Percentiles rank a stretch among this genome's conserved stretches.
Conservation (phyloP, 2,797 vertebrate species). For the Aphelocoma californica region DNA sequence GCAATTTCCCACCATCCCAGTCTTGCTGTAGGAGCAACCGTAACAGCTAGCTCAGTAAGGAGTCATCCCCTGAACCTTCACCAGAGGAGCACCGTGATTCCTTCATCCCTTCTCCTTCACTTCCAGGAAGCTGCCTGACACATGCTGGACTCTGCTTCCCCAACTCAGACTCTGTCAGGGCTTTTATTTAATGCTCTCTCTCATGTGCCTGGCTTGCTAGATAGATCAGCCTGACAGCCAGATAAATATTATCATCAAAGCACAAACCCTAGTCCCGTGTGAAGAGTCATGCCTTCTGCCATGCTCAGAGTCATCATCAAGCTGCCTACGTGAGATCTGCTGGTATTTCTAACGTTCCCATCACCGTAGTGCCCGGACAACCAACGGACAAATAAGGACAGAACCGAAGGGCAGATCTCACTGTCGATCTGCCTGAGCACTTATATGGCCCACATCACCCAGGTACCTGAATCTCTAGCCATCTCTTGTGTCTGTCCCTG, state of each 20-base stretch:
- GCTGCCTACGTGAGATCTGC: constrained; percentile 54
- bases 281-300: constrained; percentile 40
- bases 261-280: neutral
- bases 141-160: neutral
- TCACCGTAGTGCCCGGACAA: neutral
- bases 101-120: neutral
- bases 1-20: neutral
- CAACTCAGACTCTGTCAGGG: neutral
- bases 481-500: neutral
- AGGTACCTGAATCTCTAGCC: neutral
- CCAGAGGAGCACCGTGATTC: neutral
- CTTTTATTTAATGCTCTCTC: constrained; percentile 31
- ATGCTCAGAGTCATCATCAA: neutral
- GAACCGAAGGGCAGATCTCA: constrained; percentile 21
- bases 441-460: neutral
- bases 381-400: constrained; percentile 64
- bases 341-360: constrained; percentile 41
- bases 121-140: neutral
- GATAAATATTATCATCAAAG: constrained; percentile 52
- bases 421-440: neutral
- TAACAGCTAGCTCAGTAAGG: neutral
- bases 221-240: constrained; percentile 10
- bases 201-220: neutral
- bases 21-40: neutral
- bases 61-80: neutral